Evolutionary conservation across 2,113 vertebrate species (phyloP).

Genomic region (Ceyx margarethae): DNA sequence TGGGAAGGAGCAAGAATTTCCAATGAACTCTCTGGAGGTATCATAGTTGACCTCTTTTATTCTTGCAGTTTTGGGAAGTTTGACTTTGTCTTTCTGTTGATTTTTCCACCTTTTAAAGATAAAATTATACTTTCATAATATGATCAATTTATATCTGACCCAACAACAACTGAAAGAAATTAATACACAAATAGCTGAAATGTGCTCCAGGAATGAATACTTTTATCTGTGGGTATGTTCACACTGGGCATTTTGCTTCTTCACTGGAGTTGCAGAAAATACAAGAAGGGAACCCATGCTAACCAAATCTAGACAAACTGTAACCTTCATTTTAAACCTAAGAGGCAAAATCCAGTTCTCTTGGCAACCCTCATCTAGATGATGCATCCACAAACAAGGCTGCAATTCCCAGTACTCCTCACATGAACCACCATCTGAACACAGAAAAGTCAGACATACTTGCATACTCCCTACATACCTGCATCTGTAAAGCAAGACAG

Average conservation of each 20-base stretch:
- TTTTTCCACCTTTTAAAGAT: neutral
- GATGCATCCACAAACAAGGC: neutral
- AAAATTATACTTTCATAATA: neutral
- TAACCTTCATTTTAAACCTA: neutral
- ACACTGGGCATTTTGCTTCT: neutral
- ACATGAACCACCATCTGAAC: neutral
- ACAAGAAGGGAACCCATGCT: neutral
- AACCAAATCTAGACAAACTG: neutral
- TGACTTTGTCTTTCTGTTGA: neutral
- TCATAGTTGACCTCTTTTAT: neutral
- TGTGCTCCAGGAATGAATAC: neutral
- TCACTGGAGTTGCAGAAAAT: neutral
- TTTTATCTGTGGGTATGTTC: neutral
- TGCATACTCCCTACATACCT: neutral
- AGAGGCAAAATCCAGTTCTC: neutral
- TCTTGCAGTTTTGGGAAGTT: neutral
- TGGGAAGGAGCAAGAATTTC: neutral
- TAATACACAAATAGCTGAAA: neutral
- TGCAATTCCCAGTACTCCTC: neutral
- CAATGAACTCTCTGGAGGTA: neutral
- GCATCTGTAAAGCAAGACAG: neutral
- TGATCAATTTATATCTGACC: neutral
- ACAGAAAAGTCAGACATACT: neutral
- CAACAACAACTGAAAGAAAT: neutral
- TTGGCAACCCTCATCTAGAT: neutral